These are phyloP conservation scores for Hippocampus barbouri DNA, from an alignment of 2,113 vertebrate species.

Conservation along the genomic window DNA sequence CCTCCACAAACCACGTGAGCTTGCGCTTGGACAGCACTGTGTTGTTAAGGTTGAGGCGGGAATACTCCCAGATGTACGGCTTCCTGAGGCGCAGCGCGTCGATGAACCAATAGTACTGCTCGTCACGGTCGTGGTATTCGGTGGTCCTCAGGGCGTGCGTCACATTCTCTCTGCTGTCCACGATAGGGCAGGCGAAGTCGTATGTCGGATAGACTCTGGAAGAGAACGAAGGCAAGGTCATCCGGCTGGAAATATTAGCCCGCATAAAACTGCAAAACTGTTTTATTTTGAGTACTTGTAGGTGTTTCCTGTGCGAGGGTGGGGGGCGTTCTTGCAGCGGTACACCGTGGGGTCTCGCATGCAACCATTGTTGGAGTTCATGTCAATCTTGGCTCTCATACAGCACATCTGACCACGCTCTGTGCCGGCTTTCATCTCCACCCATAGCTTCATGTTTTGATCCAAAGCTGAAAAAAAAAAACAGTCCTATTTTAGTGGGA, in stretches of 20 bases:
- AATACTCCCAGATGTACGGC: slow-evolving; percentile 95
- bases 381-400: slow-evolving; percentile 96
- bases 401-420: slow-evolving; percentile 88
- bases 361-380: slow-evolving; percentile 97
- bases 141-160: slow-evolving; percentile 95
- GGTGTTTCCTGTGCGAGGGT: slow-evolving; percentile 86
- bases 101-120: slow-evolving; percentile 97
- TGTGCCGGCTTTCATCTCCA: slow-evolving; percentile 92
- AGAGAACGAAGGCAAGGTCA: neutral
- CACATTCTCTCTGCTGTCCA: slow-evolving; percentile 94
- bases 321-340: slow-evolving; percentile 90
- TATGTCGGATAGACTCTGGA: slow-evolving; percentile 92
- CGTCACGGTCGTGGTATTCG: slow-evolving; percentile 96
- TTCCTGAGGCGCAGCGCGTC: slow-evolving; percentile 85
- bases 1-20: slow-evolving; percentile 95
- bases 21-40: slow-evolving; percentile 96
- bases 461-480: slow-evolving; percentile 76
- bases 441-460: slow-evolving; percentile 93
- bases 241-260: neutral
- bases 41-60: slow-evolving; percentile 96
- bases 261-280: neutral
- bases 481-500: too few relatives aligned
- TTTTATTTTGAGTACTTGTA: slow-evolving; percentile 77
- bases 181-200: slow-evolving; percentile 96
- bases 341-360: slow-evolving; percentile 94